Evolutionary conservation across 2,113 vertebrate species (phyloP).

Genomic region (Lynx canadensis): DNA sequence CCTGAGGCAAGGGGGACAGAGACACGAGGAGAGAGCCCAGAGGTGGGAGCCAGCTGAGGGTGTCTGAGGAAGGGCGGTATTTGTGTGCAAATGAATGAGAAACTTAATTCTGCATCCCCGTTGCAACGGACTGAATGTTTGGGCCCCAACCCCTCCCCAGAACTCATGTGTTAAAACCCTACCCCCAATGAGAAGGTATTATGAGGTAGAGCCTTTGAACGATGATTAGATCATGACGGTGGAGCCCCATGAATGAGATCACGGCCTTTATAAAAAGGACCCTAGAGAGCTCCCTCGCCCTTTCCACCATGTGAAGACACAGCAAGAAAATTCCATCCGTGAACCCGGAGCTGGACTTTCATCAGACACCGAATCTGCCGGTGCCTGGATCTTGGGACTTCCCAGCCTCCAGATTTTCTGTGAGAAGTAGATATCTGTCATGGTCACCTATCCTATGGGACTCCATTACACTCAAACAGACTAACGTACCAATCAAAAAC

Average conservation of each 20-base stretch:
- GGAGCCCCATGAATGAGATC: neutral
- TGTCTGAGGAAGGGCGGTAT: neutral
- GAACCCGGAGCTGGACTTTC: neutral
- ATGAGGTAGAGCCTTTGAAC: neutral
- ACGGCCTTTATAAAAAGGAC: neutral
- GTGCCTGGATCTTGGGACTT: neutral
- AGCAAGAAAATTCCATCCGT: neutral
- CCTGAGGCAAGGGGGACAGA: neutral
- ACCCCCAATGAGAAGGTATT: neutral
- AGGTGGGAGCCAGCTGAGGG: neutral
- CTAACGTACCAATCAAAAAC: neutral
- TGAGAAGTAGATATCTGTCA: neutral
- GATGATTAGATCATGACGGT: neutral
- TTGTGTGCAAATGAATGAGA: neutral
- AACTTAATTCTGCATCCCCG: neutral
- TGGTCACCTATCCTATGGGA: neutral
- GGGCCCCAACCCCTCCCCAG: neutral
- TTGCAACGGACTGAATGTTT: neutral
- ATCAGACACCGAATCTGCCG: accelerated
- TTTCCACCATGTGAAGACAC: neutral
- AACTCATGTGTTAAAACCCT: neutral
- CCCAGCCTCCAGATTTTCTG: neutral
- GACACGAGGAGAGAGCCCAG: neutral
- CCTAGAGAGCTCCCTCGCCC: neutral
- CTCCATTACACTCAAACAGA: neutral